Conservation (phyloP, 2,113 vertebrate genomes). For the Pantherophis guttatus region DNA sequence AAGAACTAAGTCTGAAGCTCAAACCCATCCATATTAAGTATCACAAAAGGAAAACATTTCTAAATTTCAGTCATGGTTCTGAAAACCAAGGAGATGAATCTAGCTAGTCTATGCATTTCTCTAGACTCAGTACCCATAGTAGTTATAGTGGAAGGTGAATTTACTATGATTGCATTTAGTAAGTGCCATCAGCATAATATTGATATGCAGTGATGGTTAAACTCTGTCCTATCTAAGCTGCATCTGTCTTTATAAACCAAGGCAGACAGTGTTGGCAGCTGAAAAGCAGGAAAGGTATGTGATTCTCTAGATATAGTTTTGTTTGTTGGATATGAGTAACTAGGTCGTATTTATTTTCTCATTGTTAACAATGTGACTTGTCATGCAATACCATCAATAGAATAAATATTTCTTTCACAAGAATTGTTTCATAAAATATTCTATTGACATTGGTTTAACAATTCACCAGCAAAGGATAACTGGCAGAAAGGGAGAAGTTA, state of each 20-base stretch:
- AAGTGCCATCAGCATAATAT: not conserved
- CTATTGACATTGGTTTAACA: conserved; percentile 19
- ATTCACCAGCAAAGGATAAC: conserved; percentile 3
- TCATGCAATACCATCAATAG: conserved; percentile 49
- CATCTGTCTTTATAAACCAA: not conserved
- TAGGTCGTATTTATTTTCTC: conserved; percentile 39
- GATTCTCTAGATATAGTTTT: not conserved
- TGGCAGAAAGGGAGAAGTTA: conserved; percentile 60
- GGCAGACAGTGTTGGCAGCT: not conserved
- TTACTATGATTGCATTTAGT: not conserved
- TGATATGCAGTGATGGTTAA: not conserved
- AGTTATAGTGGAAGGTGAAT: not conserved
- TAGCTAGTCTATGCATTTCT: not conserved
- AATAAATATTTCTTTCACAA: conserved; percentile 34
- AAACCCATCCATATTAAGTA: not conserved
- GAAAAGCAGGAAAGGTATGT: not conserved
- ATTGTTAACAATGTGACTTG: conserved; percentile 38
- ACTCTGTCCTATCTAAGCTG: not conserved
- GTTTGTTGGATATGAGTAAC: not conserved
- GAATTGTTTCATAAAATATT: conserved; percentile 10
- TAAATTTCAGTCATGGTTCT: not conserved
- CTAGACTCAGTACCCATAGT: not conserved
- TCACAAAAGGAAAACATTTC: not conserved
- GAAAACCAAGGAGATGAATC: not conserved
- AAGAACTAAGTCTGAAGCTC: not conserved